These are phyloP conservation scores for Bedellia somnulentella DNA, from an alignment of 2,888 invertebrate species.

Conservation along the genomic window DNA sequence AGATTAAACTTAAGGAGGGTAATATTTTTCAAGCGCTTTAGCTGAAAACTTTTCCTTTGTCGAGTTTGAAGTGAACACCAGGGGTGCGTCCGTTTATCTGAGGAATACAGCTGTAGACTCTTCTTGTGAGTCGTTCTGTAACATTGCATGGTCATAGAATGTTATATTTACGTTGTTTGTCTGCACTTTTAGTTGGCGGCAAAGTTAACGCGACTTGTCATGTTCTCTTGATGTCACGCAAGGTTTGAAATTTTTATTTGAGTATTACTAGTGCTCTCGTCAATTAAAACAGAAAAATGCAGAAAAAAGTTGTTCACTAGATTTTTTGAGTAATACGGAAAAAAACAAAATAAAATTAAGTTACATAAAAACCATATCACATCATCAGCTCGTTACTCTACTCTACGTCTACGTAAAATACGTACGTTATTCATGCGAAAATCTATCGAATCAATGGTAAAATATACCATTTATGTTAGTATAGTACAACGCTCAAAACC, in stretches of 20 bases:
- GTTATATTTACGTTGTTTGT: no score
- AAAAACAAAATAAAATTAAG: no score
- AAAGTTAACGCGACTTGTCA: background rate
- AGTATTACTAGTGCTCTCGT: background rate
- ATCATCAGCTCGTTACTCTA: no score
- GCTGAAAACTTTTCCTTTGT: conserved; percentile 39
- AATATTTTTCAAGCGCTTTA: conserved; percentile 47
- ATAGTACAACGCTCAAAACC: no score
- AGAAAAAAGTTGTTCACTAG: no score
- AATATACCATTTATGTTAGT: no score
- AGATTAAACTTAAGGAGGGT: conserved; percentile 51
- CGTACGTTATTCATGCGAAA: no score
- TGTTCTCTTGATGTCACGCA: background rate
- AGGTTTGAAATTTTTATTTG: background rate
- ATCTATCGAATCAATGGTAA: no score
- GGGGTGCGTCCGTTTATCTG: conserved; percentile 14
- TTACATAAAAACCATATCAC: no score
- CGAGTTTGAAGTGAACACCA: conserved; percentile 14
- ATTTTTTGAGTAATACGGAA: no score
- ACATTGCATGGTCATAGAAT: background rate
- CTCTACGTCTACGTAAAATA: no score
- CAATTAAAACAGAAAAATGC: background rate
- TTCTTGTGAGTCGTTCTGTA: background rate
- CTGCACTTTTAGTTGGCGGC: background rate
- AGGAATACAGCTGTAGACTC: conserved; percentile 2